Percentiles rank a stretch among this genome's conserved stretches.
phyloP scores from a whole-genome alignment of 2,888 invertebrate species.

The Noctua comes region DNA sequence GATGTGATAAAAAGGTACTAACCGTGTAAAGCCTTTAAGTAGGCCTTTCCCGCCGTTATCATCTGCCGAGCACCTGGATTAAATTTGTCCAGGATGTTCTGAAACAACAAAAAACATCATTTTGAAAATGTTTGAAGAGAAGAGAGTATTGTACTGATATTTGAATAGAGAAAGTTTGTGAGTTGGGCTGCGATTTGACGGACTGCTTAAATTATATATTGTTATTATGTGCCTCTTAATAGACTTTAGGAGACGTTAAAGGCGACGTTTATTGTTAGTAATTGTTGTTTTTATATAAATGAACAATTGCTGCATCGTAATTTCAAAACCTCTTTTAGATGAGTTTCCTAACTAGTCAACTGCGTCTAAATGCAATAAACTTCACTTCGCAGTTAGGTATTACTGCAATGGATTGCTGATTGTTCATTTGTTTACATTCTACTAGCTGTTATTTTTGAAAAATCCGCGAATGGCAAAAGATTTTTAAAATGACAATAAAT shows the following conservation, averaged over 20 bases:
- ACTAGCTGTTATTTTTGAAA: not conserved
- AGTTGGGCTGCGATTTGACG: not conserved
- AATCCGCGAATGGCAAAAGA: not conserved
- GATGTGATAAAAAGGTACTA: conserved; percentile 83
- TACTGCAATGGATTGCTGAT: not conserved
- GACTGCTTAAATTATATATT: not conserved
- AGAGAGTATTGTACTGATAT: conserved; percentile 9
- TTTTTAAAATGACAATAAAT: not conserved
- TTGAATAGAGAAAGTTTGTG: conserved; percentile 34
- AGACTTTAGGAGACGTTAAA: not conserved
- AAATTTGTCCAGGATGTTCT: conserved; percentile 99
- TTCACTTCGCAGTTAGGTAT: not conserved
- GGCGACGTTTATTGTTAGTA: not conserved
- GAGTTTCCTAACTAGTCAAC: not conserved
- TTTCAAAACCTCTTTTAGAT: not conserved
- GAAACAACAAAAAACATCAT: conserved; percentile 88
- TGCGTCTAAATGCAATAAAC: not conserved
- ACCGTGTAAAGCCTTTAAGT: conserved; percentile 98
- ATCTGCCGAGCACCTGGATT: conserved; percentile 98
- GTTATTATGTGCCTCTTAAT: not conserved
- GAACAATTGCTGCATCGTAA: not conserved
- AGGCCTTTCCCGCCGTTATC: conserved; percentile 98
- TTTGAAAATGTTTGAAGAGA: conserved; percentile 41
- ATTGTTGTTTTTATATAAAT: not conserved
- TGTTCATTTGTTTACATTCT: not conserved